A percentile compares a stretch with the other conserved stretches of the same genome.
phyloP scores from a whole-genome alignment of 2,888 invertebrate genomes.

The Dolichopus griseipennis region DNA sequence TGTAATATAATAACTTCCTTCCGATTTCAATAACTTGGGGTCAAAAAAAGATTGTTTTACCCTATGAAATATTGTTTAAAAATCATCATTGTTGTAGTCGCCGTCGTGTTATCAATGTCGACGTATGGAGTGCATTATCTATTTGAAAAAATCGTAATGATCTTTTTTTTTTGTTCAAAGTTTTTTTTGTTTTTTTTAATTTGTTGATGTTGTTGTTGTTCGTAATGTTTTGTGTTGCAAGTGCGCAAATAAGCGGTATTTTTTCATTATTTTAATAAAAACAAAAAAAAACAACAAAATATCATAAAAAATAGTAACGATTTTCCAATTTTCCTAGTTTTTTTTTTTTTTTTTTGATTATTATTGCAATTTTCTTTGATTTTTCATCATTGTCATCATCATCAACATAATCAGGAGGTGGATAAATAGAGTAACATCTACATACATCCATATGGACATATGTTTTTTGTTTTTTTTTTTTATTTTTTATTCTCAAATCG shows the following conservation, averaged over 20 bases:
- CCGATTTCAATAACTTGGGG: too few relatives aligned
- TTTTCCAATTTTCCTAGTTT: neutral
- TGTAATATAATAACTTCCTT: too few relatives aligned
- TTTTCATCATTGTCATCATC: neutral
- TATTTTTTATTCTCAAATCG: too few relatives aligned
- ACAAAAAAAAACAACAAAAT: too few relatives aligned
- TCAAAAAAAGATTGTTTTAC: too few relatives aligned
- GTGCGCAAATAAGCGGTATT: neutral
- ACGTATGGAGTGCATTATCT: constrained; percentile 3
- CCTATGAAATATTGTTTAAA: too few relatives aligned
- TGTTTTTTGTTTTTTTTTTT: neutral
- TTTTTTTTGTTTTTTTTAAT: too few relatives aligned
- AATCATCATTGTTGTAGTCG: neutral
- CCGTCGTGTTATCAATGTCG: constrained; percentile 3
- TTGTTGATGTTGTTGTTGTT: too few relatives aligned
- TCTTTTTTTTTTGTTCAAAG: neutral
- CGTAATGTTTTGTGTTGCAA: neutral
- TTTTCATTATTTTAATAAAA: neutral
- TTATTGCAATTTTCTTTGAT: neutral
- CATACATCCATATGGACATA: neutral
- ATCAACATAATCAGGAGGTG: neutral
- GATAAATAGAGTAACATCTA: neutral
- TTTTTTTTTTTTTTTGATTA: neutral
- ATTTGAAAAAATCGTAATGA: neutral
- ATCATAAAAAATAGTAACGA: neutral